These are phyloP conservation scores for Oceanites oceanicus DNA, from an alignment of 2,113 vertebrate species.

Conservation along the genomic window DNA sequence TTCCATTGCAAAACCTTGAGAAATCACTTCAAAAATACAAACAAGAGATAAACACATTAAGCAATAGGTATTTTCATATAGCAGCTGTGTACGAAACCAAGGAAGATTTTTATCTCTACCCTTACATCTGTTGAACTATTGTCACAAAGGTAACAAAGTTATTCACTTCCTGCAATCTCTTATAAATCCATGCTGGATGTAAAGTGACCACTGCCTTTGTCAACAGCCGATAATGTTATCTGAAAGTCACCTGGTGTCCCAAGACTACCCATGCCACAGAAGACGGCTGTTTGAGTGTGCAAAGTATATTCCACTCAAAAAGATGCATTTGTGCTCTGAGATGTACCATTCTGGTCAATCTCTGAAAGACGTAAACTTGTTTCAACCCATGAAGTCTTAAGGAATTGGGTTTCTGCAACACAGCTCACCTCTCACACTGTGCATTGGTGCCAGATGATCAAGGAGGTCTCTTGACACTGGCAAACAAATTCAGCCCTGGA, in stretches of 20 bases:
- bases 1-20: conserved; percentile 51
- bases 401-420: not conserved
- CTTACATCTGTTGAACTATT: not conserved
- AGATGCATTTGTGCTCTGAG: not conserved
- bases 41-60: conserved; percentile 10
- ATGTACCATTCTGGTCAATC: not conserved
- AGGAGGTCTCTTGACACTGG: not conserved
- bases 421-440: not conserved
- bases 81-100: not conserved
- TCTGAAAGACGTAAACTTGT: not conserved
- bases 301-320: not conserved
- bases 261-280: not conserved
- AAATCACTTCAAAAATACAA: conserved; percentile 47
- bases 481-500: conserved; percentile 6
- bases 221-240: not conserved
- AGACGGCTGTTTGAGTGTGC: not conserved
- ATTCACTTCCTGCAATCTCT: not conserved
- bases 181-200: not conserved
- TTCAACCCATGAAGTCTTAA: not conserved
- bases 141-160: not conserved
- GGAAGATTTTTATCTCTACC: conserved; percentile 34
- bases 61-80: conserved; percentile 33
- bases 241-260: not conserved
- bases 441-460: not conserved
- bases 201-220: not conserved